phyloP scores from a whole-genome alignment of 1,140 invertebrate genomes.

The Dreissena polymorpha region DNA sequence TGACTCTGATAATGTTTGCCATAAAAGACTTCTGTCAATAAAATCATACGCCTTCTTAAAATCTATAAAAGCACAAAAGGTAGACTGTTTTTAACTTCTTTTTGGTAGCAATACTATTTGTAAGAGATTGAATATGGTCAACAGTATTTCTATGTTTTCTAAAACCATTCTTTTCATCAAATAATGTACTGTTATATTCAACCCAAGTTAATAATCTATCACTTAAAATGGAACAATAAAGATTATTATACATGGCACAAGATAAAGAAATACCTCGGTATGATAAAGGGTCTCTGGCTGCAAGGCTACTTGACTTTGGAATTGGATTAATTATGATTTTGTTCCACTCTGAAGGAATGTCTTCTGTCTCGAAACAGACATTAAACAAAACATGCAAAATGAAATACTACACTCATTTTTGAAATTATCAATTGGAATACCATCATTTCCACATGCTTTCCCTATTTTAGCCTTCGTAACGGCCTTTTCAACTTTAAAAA shows the following conservation, averaged over 20 bases:
- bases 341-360: slow-evolving; percentile 9
- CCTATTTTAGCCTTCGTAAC: slow-evolving; percentile 10
- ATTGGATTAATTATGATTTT: slow-evolving; percentile 43
- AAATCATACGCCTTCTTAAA: slow-evolving; percentile 26
- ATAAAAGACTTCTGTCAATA: slow-evolving; percentile 19
- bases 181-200: slow-evolving; percentile 7
- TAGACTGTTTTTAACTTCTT: too few relatives aligned
- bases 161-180: slow-evolving; percentile 52
- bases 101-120: too few relatives aligned
- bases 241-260: slow-evolving; percentile 27
- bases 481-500: slow-evolving; percentile 17
- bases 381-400: slow-evolving; percentile 16
- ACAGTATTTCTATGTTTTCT: too few relatives aligned
- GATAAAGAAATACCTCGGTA: slow-evolving; percentile 11
- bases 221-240: slow-evolving; percentile 45
- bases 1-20: not conserved
- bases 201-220: slow-evolving; percentile 8
- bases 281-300: slow-evolving; percentile 22
- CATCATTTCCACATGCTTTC: too few relatives aligned
- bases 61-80: too few relatives aligned
- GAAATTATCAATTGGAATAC: slow-evolving; percentile 10
- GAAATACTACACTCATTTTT: slow-evolving; percentile 8
- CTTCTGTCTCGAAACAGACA: slow-evolving; percentile 30
- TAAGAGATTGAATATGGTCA: too few relatives aligned
- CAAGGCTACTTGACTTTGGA: slow-evolving; percentile 21